Percentiles rank a stretch among this genome's conserved stretches.
Conservation (phyloP, 2,113 vertebrate species). For the Sporophila hypoxantha region DNA sequence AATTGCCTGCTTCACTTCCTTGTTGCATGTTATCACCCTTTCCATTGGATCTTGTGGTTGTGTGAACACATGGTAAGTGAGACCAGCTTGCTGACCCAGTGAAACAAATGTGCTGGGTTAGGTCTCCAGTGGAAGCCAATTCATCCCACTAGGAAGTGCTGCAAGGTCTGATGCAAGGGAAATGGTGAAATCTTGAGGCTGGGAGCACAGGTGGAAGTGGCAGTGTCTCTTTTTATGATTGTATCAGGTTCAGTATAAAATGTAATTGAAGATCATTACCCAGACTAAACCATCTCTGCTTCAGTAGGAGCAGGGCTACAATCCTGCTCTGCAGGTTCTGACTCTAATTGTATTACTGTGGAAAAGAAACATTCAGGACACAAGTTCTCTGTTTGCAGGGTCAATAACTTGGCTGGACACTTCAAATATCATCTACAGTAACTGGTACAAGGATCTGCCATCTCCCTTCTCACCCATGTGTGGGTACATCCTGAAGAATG, state of each 20-base stretch:
- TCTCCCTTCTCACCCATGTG: conserved; percentile 58
- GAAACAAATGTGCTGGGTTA: not conserved
- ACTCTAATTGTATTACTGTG: not conserved
- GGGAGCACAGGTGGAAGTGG: not conserved
- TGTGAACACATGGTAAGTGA: not conserved
- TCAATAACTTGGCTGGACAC: conserved; percentile 83
- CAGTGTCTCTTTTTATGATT: not conserved
- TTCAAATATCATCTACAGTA: conserved; percentile 80
- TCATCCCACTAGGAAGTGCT: not conserved
- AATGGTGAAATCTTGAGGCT: not conserved
- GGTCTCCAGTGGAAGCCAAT: not conserved
- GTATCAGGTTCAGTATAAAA: not conserved
- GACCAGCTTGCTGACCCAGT: not conserved
- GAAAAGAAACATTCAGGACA: not conserved
- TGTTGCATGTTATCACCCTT: not conserved
- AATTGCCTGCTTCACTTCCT: not conserved
- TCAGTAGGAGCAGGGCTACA: not conserved
- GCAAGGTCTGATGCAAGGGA: not conserved
- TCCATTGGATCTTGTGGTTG: not conserved
- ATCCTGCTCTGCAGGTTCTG: not conserved
- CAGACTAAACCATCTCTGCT: not conserved
- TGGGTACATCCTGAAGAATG: conserved; percentile 74
- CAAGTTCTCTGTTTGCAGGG: conserved; percentile 59
- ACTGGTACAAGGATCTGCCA: conserved; percentile 70
- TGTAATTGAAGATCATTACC: not conserved